Base-by-base conservation (phyloP, 2,113 vertebrate species). In the Periophthalmodon schlosseri region DNA sequence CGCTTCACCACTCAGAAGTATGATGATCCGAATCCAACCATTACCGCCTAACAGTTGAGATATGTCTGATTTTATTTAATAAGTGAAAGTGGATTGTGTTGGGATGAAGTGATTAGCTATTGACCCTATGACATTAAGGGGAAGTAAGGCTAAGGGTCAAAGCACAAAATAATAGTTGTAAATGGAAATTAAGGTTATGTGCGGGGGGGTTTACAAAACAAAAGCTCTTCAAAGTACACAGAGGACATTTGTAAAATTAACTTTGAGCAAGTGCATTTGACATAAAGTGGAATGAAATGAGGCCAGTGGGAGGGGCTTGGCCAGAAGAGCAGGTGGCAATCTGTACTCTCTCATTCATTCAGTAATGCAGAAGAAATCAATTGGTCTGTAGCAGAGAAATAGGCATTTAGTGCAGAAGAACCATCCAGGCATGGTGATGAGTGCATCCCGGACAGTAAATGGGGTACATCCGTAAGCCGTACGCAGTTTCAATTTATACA, bases 211-310 rank as follows among this genome's bases (percentile, higher is more conserved):
- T 24, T 67, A 66, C 58, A 28, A 61, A 57, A 73, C 24, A 15
- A 47, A 61, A 68, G 49, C 57, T 69, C 68, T 72, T 33, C 11
- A 56, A 73, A 60, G 58, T 70, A 81, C 75, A 83, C 56, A 68
- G 70, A 79, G 80, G 36, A 81, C 74, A 69, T 77, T 82, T 80
- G 79, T 83, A 57, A 76, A 83, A 86, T 86, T 63, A 82, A 78
- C 73, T 76, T 60, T 77, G 73, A 77, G 61, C 23, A 18, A 79
- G 69, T 76, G 70, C 36, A 46, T 83, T 73, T 68, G 77, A 76
- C 65, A 46, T 69, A 23, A 79, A 67, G 78, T 71, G 76, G 70
- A 52, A 69, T 57, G 74, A 80, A 78, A 72, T 72, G 56, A 52
- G 58, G 70, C n/a, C 63, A 47, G 79, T 36, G 69, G 77, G 66